phyloP scores from a whole-genome alignment of 2,797 vertebrate genomes.

The Peromyscus attwateri region DNA sequence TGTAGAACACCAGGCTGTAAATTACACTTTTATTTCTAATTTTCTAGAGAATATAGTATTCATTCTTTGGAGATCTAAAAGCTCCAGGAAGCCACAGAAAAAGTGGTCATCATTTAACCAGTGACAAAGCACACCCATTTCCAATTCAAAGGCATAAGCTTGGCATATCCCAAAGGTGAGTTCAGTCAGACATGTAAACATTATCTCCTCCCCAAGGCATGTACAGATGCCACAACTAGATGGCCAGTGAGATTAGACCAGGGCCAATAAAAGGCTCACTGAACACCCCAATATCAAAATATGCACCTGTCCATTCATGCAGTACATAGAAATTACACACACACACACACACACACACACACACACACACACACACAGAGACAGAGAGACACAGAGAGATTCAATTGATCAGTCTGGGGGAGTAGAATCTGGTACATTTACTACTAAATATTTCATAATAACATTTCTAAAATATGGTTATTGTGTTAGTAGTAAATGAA shows the following conservation, averaged over 20 bases:
- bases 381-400: neutral
- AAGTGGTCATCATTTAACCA: neutral
- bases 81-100: neutral
- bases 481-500: neutral
- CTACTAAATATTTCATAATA: neutral
- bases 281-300: neutral
- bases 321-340: neutral
- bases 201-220: neutral
- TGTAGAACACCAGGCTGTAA: neutral
- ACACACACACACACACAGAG: neutral
- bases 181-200: neutral
- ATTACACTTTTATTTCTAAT: neutral
- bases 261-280: neutral
- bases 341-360: neutral
- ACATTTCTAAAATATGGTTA: conserved; percentile 13
- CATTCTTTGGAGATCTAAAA: neutral
- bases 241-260: neutral
- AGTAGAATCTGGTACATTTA: conserved; percentile 14
- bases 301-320: neutral
- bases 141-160: conserved; percentile 27
- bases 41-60: neutral
- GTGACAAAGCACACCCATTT: conserved; percentile 7
- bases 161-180: neutral
- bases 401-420: neutral
- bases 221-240: neutral